Base-by-base conservation (phyloP, 2,888 invertebrate species). In the Lypha dubia region DNA sequence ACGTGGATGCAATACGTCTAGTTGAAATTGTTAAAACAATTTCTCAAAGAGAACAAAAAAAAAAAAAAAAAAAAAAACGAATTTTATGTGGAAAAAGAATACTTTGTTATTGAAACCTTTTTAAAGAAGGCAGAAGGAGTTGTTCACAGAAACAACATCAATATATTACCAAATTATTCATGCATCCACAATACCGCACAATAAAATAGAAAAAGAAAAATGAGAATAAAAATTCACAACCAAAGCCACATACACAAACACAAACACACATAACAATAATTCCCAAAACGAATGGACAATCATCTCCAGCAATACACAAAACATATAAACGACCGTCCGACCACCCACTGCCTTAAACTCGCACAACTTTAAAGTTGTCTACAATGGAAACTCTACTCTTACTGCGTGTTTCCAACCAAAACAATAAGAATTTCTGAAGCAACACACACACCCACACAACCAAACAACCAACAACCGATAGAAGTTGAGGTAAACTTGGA, bases 161-260 rank as follows among this genome's bases (percentile, higher is more conserved):
- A 60, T 20, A 41, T 44, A 65, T 71, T 60, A 79, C 44, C 65
- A 75, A 84, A 84, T 84, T 79, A 79, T 70, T 79, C 83, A 79
- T 67, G 75, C 79, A 56, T 79, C 49, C 65, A 83, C 67, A 83
- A 70, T 70, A 71, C 83, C 83, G 38, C 70, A 84, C 79, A 71
- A 79, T 79, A 83, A 83, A 79, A 70, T 75, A 41, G 15, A 65
- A 51, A 70, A 41, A 74, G 44, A 41, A 13, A 60, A 51, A 58
- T 6, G 1, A 17, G 13, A n/a, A 35, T 24, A 35, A 20, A 58
- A 56, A 60, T 38, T 22, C 28, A 35, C 22, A 75, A 28, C 6
- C 15, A 76, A 56, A 38, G 38, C 1, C 35, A 35, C 9, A 7
- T 7, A 32, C 32, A 32, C 32, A 32, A 3, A 32, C 32, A 32